Base-by-base conservation (phyloP, 2,113 vertebrate genomes). In the Cricetomys ansorgei region DNA sequence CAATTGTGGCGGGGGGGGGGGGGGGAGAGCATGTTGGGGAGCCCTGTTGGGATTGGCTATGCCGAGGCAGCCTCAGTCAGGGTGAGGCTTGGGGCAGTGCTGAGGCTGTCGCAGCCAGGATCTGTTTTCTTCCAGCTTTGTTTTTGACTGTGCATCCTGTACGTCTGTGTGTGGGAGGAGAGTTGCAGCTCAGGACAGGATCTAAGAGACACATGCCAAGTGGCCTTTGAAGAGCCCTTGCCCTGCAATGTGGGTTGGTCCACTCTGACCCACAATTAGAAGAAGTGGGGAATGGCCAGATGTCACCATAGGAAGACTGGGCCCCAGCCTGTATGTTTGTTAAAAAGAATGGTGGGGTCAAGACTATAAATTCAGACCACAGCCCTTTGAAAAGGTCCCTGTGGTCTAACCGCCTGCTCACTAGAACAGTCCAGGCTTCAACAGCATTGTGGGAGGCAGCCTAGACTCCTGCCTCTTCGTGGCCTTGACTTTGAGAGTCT, bases 201-300 rank as follows among this genome's bases (percentile, higher is more conserved):
- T 93, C 62, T 94, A 75, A 83, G 92, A 84, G 92, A 79, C 64
- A 69, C 37, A 73, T 95, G 77, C 77, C 92, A 93, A 86, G 45
- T 94, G 94, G 55, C 90, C 96, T 96, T 96, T 96, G 70, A 62
- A 57, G 96, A 95, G 70, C 57, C 92, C 86, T 96, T 89, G 37
- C 69, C 67, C 55, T 29, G 37, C 89, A 76, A 91, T 21, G 27
- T 77, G 50, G 92, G 86, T 81, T 86, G 89, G 75, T 75, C 62
- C 64, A 55, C 88, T 84, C 9, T 43, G 57, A 96, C 53, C 27
- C 62, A 88, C 67, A 93, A 81, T 45, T 80, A 72, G 70, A 73
- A 95, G 95, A 76, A 97, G 88, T 77, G 81, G 37, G 48, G 69
- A 94, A 40, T 88, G 73, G 77, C 86, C 87, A 69, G 62, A 89